Evolutionary conservation across 2,888 invertebrate genomes (phyloP).

Genomic region (Tetramorium bicarinatum): DNA sequence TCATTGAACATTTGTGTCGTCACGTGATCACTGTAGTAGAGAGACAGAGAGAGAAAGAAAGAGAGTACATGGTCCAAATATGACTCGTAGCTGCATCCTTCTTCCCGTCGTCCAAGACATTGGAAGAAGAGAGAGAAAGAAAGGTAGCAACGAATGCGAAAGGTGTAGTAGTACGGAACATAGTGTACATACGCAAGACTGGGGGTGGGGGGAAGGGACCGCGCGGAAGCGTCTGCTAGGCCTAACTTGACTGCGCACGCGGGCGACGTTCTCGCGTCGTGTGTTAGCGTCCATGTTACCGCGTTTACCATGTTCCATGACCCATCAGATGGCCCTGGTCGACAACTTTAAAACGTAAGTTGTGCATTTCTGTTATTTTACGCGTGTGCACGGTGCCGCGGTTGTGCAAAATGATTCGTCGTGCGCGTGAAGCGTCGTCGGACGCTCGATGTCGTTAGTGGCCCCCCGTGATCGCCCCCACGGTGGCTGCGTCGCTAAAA

Average conservation of each 20-base stretch:
- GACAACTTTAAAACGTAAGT: constrained; percentile 85
- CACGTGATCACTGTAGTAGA: background rate
- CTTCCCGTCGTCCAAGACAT: background rate
- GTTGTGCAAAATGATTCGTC: constrained; percentile 68
- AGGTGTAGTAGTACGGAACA: too few species aligned
- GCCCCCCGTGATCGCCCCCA: constrained; percentile 43
- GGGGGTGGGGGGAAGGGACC: background rate
- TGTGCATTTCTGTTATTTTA: constrained; percentile 79
- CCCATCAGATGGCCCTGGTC: constrained; percentile 83
- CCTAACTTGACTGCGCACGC: background rate
- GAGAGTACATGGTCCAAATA: too few species aligned
- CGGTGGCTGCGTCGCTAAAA: constrained; percentile 70
- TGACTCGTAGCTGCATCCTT: too few species aligned
- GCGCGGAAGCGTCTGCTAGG: background rate
- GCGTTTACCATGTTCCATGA: constrained; percentile 73
- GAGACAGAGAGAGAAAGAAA: too few species aligned
- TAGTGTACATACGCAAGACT: background rate
- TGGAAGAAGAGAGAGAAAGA: background rate
- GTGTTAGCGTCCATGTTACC: constrained; percentile 2
- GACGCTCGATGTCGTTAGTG: constrained; percentile 39
- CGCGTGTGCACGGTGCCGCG: constrained; percentile 61
- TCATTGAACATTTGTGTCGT: background rate
- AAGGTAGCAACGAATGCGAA: too few species aligned
- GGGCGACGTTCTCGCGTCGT: background rate
- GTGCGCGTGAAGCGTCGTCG: constrained; percentile 54